Percentiles rank a stretch among this genome's conserved stretches.
phyloP scores from a whole-genome alignment of 2,113 vertebrate genomes.

The Myotis yumanensis region DNA sequence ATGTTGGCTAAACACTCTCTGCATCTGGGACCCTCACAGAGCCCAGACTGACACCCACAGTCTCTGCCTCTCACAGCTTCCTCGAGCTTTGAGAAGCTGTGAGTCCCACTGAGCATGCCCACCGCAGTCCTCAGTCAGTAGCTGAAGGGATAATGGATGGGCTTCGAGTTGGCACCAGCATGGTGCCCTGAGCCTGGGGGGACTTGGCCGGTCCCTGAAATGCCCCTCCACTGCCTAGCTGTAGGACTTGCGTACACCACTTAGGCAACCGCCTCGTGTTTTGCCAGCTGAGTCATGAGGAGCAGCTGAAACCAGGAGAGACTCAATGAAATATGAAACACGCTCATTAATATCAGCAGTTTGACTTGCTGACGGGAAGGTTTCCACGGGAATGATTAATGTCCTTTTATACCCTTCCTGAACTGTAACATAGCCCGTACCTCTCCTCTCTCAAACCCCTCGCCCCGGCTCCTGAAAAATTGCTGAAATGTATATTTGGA shows the following conservation, averaged over 20 bases:
- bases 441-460: conserved; percentile 60
- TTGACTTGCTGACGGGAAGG: conserved; percentile 81
- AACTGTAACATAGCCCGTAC: conserved; percentile 67
- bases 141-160: neutral
- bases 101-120: neutral
- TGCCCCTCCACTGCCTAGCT: conserved; percentile 63
- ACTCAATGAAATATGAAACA: conserved; percentile 81
- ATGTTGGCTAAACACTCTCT: neutral
- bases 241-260: conserved; percentile 40
- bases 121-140: neutral
- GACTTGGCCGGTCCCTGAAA: neutral
- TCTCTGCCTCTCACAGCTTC: neutral
- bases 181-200: neutral
- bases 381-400: conserved; percentile 82
- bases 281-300: conserved; percentile 74
- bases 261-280: conserved; percentile 67
- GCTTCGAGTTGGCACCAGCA: neutral
- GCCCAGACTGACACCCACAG: neutral
- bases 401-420: conserved; percentile 78
- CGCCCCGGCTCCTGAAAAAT: conserved; percentile 73
- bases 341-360: conserved; percentile 76
- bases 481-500: conserved; percentile 81
- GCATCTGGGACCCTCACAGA: neutral
- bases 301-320: conserved; percentile 78
- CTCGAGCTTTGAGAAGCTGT: neutral